These are phyloP conservation scores for Ariopsis seemanni DNA, from an alignment of 2,113 vertebrate species.

Conservation along the genomic window DNA sequence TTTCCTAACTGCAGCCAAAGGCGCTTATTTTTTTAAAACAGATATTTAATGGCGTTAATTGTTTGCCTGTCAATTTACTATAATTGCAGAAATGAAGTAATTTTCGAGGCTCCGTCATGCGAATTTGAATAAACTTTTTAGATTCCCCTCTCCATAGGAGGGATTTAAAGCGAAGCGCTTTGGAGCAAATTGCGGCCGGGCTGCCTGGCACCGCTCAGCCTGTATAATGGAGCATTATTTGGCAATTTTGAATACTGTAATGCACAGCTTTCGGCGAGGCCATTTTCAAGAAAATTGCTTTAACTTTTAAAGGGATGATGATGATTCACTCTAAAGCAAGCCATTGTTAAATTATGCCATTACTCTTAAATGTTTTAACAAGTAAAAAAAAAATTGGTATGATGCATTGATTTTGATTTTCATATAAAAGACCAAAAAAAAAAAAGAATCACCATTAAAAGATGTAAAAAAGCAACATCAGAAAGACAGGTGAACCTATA, in stretches of 20 bases:
- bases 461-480: constrained; percentile 29
- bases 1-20: constrained; percentile 84
- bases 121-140: constrained; percentile 97
- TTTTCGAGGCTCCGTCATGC: constrained; percentile 89
- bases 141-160: constrained; percentile 95
- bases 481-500: background rate
- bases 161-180: constrained; percentile 88
- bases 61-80: constrained; percentile 95
- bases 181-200: constrained; percentile 96
- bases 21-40: constrained; percentile 89
- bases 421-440: constrained; percentile 77
- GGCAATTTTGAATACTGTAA: constrained; percentile 98
- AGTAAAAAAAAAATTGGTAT: constrained; percentile 80
- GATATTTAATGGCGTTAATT: constrained; percentile 97
- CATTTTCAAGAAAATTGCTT: constrained; percentile 98
- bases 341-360: constrained; percentile 92
- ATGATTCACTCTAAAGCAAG: constrained; percentile 89
- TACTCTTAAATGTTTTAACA: constrained; percentile 94
- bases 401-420: constrained; percentile 83
- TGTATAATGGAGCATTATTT: constrained; percentile 99
- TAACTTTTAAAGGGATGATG: constrained; percentile 93
- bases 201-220: constrained; percentile 97
- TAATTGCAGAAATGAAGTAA: constrained; percentile 98
- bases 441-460: constrained; percentile 67
- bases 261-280: constrained; percentile 91